These are phyloP conservation scores for Pseudopodoces humilis DNA, from an alignment of 2,113 vertebrate genomes.

Conservation along the genomic window DNA sequence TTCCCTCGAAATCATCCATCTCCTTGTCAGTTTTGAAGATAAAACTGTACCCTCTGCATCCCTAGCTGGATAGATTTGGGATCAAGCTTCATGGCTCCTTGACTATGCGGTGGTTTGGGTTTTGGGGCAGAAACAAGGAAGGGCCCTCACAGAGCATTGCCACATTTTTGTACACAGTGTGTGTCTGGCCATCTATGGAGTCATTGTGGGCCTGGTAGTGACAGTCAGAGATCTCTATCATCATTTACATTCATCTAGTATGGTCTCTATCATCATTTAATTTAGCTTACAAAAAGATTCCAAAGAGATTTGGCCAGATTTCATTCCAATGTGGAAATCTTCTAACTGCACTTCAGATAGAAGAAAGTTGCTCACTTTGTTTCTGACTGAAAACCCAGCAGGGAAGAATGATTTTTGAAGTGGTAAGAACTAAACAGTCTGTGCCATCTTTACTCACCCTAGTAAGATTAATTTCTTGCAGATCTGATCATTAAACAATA, in stretches of 20 bases:
- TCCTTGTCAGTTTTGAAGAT: neutral
- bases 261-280: neutral
- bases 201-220: neutral
- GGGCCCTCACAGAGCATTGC: neutral
- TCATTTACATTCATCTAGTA: too few relatives aligned
- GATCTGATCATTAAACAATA: neutral
- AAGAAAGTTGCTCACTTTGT: conserved; percentile 11
- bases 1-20: neutral
- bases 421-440: conserved; percentile 4
- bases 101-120: neutral
- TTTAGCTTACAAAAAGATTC: neutral
- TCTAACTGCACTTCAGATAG: neutral
- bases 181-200: neutral
- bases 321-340: neutral
- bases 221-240: neutral
- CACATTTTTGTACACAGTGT: neutral
- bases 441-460: neutral
- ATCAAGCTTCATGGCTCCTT: neutral
- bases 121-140: neutral
- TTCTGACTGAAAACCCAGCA: conserved; percentile 49
- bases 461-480: conserved; percentile 33
- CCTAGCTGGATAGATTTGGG: neutral
- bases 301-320: neutral
- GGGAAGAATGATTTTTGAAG: conserved; percentile 51
- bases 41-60: neutral